Evolutionary conservation across 2,113 vertebrate species (phyloP).

Genomic region (Stigmatopora nigra): DNA sequence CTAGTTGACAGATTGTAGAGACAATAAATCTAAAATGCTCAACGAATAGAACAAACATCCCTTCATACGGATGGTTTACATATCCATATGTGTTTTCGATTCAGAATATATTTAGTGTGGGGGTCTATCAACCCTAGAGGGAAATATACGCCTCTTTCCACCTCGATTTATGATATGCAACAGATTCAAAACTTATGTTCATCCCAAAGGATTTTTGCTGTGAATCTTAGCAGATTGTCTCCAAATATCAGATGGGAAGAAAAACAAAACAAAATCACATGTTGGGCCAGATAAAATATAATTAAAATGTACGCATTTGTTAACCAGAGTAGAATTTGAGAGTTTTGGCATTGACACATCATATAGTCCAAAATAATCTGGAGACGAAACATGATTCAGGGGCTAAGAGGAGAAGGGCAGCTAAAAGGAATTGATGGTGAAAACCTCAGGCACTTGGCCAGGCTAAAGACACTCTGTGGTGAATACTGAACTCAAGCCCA

Average conservation of each 20-base stretch:
- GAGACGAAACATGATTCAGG: slow-evolving; percentile 43
- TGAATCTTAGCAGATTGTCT: slow-evolving; percentile 50
- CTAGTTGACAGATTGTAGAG: slow-evolving; percentile 45
- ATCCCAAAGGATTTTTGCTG: slow-evolving; percentile 61
- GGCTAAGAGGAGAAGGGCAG: slow-evolving; percentile 39
- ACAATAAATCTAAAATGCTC: slow-evolving; percentile 66
- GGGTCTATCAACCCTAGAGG: slow-evolving; percentile 53
- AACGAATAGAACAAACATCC: slow-evolving; percentile 57
- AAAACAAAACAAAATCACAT: slow-evolving; percentile 32
- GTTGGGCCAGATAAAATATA: slow-evolving; percentile 19
- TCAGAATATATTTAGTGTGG: slow-evolving; percentile 70
- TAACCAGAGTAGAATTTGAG: slow-evolving; percentile 18
- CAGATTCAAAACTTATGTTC: slow-evolving; percentile 65
- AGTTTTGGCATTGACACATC: slow-evolving; percentile 34
- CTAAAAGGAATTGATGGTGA: slow-evolving; percentile 53
- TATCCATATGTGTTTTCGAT: slow-evolving; percentile 72
- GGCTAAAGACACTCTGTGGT: slow-evolving; percentile 42
- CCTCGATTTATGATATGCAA: slow-evolving; percentile 69
- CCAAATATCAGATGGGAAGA: slow-evolving; percentile 32
- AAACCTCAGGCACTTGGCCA: slow-evolving; percentile 32
- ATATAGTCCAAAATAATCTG: slow-evolving; percentile 44
- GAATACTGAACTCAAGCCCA: slow-evolving; percentile 46
- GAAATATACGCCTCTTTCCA: slow-evolving; percentile 62
- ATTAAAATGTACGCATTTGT: slow-evolving; percentile 15
- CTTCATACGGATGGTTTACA: slow-evolving; percentile 65